phyloP scores from a whole-genome alignment of 2,113 vertebrate species.

The Bucco capensis region DNA sequence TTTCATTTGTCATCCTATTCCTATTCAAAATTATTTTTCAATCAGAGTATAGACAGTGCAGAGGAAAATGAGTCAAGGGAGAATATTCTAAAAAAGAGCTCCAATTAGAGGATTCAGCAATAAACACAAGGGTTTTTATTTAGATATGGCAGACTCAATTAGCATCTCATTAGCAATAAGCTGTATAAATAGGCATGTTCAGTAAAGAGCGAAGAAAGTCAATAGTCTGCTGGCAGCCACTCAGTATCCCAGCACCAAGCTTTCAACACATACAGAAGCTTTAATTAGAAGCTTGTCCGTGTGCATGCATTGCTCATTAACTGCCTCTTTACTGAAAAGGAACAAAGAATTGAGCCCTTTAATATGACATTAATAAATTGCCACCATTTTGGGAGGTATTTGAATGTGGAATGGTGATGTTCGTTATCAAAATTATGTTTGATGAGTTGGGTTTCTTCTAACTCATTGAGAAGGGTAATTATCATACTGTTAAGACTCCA shows the following conservation, averaged over 20 bases:
- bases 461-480: slow-evolving; percentile 65
- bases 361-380: slow-evolving; percentile 78
- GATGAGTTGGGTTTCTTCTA: slow-evolving; percentile 70
- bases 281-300: slow-evolving; percentile 65
- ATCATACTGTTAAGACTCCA: background rate
- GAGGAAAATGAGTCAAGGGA: background rate
- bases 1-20: background rate
- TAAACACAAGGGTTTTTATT: slow-evolving; percentile 23
- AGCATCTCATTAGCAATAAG: slow-evolving; percentile 58
- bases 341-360: slow-evolving; percentile 70
- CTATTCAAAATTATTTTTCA: slow-evolving; percentile 4
- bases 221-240: slow-evolving; percentile 30
- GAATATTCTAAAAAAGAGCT: background rate
- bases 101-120: background rate
- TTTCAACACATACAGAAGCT: slow-evolving; percentile 38
- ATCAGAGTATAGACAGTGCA: background rate
- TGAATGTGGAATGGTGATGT: slow-evolving; percentile 71
- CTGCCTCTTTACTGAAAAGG: slow-evolving; percentile 66
- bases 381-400: slow-evolving; percentile 73
- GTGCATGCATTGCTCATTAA: slow-evolving; percentile 62
- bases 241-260: slow-evolving; percentile 28
- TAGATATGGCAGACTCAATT: slow-evolving; percentile 56
- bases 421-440: slow-evolving; percentile 74
- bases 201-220: slow-evolving; percentile 39
- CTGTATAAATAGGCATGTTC: slow-evolving; percentile 53